A percentile compares a stretch with the other conserved stretches of the same genome.
Conservation (phyloP, 2,888 invertebrate species). For the Prosopocoilus inquinatus region DNA sequence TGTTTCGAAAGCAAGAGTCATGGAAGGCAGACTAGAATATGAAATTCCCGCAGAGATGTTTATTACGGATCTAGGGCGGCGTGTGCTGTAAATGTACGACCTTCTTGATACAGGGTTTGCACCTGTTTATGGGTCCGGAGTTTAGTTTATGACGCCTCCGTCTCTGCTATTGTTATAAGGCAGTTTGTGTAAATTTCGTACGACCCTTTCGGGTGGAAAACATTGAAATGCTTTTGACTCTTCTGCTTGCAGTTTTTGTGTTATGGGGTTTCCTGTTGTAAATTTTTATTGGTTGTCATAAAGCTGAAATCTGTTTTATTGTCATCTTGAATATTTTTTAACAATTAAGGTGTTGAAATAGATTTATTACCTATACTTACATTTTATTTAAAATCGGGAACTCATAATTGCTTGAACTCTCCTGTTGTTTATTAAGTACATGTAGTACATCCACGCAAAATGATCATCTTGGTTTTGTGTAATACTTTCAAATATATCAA, state of each 20-base stretch:
- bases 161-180: conserved; percentile 25
- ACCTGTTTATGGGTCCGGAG: conserved; percentile 43
- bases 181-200: conserved; percentile 19
- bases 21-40: conserved; percentile 30
- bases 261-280: conserved; percentile 12
- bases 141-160: conserved; percentile 37
- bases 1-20: conserved; percentile 22
- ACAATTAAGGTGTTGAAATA: too few relatives aligned
- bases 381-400: too few relatives aligned
- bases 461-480: too few relatives aligned
- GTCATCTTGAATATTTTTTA: too few relatives aligned
- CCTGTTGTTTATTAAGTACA: too few relatives aligned
- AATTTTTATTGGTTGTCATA: conserved; percentile 10
- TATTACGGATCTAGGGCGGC: conserved; percentile 31
- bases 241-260: conserved; percentile 8
- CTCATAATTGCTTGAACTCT: too few relatives aligned
- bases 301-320: too few relatives aligned
- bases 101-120: conserved; percentile 35
- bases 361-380: too few relatives aligned
- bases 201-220: conserved; percentile 6
- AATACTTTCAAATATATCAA: too few relatives aligned
- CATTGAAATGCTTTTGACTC: conserved; percentile 16
- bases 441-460: too few relatives aligned
- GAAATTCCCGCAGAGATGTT: conserved; percentile 33
- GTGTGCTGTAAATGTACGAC: conserved; percentile 32